Evolutionary conservation across 2,888 invertebrate genomes (phyloP).

Genomic region (Chrysolina haemoptera): DNA sequence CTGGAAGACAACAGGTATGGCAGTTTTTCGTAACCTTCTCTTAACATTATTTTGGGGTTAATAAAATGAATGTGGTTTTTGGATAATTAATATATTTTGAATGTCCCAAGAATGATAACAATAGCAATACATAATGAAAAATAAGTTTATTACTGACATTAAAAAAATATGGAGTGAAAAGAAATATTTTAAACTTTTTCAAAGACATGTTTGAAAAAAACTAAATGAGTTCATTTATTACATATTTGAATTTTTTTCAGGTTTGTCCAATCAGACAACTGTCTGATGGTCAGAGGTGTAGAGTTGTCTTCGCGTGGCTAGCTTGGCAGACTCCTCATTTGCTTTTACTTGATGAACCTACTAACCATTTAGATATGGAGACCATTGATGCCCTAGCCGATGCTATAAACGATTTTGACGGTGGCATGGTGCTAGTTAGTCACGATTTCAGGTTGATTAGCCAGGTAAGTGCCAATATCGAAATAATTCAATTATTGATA

Average conservation of each 20-base stretch:
- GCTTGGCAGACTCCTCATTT: conserved; percentile 98
- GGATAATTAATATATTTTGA: no score
- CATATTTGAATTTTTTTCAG: no score
- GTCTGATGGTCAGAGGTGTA: conserved; percentile 97
- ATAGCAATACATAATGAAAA: no score
- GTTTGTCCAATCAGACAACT: conserved; percentile 94
- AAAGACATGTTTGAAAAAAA: no score
- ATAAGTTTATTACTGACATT: no score
- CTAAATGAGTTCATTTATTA: no score
- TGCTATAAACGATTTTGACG: conserved; percentile 97
- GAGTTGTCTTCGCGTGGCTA: conserved; percentile 98
- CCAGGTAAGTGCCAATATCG: conserved; percentile 78
- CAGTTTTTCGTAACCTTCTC: neutral
- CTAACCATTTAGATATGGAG: conserved; percentile 97
- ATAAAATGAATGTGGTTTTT: no score
- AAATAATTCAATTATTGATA: no score
- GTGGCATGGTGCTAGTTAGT: conserved; percentile 98
- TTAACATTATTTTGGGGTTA: neutral
- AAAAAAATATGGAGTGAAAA: no score
- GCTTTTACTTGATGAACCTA: conserved; percentile 87
- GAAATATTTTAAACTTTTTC: no score
- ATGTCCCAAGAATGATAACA: no score
- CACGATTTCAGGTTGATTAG: conserved; percentile 99
- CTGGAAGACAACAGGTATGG: conserved; percentile 93
- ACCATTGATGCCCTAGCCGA: conserved; percentile 98